Base-by-base conservation (phyloP, 2,888 invertebrate genomes). In the Lasioglossum figueresi region DNA sequence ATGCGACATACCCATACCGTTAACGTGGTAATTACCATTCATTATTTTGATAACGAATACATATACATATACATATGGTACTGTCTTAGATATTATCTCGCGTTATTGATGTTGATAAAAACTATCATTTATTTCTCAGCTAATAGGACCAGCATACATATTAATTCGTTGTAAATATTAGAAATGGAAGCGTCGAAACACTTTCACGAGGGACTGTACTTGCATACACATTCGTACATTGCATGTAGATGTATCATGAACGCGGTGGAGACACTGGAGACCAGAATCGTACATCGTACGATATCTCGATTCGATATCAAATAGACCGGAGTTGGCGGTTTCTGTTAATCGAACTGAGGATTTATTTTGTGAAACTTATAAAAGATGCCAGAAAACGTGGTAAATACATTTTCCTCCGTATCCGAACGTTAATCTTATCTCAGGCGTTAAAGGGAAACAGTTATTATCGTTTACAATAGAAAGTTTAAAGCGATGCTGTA, bases 321-420 rank as follows among this genome's bases (percentile, higher is more conserved):
- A 82, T 70, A 77, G 79, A 76, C 80, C 78, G 83, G 86, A 88
- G 85, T 91, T 89, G 88, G 85, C 86, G 88, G 90, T 86, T 84
- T 84, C 86, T 80, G 87, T 68, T 82, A 88, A 74, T 81, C 77
- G 81, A 78, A 82, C 81, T 71, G 66, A 76, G 76, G 66, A 87
- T 85, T 87, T 83, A 68, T 79, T 75, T 84, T 75, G 19, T 27
- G 59, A 68, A 82, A 63, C 37, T 71, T 12, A 37, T 34, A 86
- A 48, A 88, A 90, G 76, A 93, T 93, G 93, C 93, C 93, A 80
- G 93, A 93, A 80, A 93, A 92, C 87, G 91, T 93, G 91, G 93
- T 93, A 90, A 91, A 90, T 88, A 82, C 73, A 34, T 66, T 80
- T 72, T 71, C 16, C 27, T 66, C 19, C 45, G 19, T 45, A 66